Evolutionary conservation across 1,140 invertebrate species (phyloP), one percentile per base, ranked within the genome.

Genomic region (Neelides sp.): DNA sequence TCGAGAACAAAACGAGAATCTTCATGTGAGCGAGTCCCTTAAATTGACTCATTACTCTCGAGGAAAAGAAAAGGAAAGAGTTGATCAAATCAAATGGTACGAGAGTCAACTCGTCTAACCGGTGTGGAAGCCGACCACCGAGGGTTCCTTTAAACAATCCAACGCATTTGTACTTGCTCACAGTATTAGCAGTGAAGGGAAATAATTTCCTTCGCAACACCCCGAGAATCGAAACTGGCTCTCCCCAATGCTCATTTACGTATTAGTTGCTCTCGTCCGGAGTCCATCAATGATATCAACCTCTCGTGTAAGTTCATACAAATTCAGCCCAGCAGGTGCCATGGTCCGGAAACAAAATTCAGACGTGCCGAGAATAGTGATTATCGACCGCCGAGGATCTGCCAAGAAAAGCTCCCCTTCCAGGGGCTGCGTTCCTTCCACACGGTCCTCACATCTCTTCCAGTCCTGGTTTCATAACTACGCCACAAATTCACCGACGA

Each of bases 321-420:
- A 52, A 49, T 48, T 57, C 41, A 41, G 28, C 36, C 49, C 52
- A 58, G 57, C 52, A 58, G 57, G 57, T 58, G 57, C 57, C 49
- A 52, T 50, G 54, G 57, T 43, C 57, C 57, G 57, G 57, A 59
- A 59, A 59, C 57, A 59, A 59, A 59, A 59, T 55, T 59, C 54
- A 52, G 50, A 59, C 57, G 57, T 59, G 57, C 46, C 51, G 44
- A 28, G 54, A 55, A 50, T 59, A 59, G 53, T 41, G 17, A 54
- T 13, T 3, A 28, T 39, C 45, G 45, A 47, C 45, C 35, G 32
- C 26, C 35, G 30, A 36, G 1, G 32, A 23, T 47, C 30, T 32
- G 13, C 30, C 23, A 34, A 23, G 36, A 34, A 35, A 36, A 47
- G n/a, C 32, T 44, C 24, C 26, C n/a, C 8, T 15, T 15, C 22